These are phyloP conservation scores for Eupithecia centaureata DNA, from an alignment of 2,888 invertebrate species.

Conservation along the genomic window DNA sequence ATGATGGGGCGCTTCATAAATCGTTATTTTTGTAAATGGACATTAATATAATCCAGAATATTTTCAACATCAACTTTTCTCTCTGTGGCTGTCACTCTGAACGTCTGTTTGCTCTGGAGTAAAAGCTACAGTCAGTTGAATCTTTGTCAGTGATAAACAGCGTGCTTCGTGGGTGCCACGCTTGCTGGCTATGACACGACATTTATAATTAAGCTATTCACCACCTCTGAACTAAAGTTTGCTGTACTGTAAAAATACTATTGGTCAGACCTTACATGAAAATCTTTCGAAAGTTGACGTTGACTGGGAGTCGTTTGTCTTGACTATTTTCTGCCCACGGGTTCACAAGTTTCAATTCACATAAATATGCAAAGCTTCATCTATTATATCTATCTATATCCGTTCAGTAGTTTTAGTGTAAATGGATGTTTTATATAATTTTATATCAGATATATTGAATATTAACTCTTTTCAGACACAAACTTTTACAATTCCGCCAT, in stretches of 20 bases:
- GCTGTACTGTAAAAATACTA: background rate
- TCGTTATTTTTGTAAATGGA: no score
- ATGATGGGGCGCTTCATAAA: background rate
- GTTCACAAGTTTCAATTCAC: background rate
- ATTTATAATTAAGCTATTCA: constrained; percentile 18
- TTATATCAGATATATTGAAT: background rate
- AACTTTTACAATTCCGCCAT: background rate
- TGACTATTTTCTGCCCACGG: background rate
- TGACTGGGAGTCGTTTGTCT: background rate
- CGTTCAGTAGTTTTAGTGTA: background rate
- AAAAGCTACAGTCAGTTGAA: constrained; percentile 5
- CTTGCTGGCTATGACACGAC: constrained; percentile 13
- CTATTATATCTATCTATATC: no score
- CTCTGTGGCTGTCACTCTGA: background rate
- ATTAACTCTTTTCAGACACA: constrained; percentile 7
- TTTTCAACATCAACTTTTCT: background rate
- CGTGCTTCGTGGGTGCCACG: constrained; percentile 25
- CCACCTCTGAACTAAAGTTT: background rate
- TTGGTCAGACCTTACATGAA: background rate
- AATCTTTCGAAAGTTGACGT: no score
- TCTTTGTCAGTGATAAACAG: constrained; percentile 51
- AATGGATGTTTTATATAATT: no score
- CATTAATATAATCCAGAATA: no score
- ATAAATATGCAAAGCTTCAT: background rate
- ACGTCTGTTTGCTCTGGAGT: background rate